Conservation (phyloP, 2,113 vertebrate species). For the Rissa tridactyla region DNA sequence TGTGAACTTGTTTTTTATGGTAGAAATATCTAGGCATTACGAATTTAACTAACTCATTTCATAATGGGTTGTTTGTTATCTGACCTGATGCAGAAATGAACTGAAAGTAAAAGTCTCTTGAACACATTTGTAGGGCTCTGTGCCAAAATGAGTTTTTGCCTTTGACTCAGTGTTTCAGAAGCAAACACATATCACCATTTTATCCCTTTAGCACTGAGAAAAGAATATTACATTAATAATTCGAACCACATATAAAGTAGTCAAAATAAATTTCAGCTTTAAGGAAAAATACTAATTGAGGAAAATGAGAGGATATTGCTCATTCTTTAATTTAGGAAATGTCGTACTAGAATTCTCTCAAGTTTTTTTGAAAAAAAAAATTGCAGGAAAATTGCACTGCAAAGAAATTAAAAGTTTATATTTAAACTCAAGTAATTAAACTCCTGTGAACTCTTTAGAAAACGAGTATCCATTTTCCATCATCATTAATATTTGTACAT, state of each 20-base stretch:
- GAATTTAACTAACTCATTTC: not conserved
- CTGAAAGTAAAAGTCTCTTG: not conserved
- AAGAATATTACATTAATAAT: not conserved
- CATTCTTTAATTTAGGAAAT: not conserved
- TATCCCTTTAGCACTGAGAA: not conserved
- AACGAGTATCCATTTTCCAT: not conserved
- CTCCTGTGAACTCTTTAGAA: not conserved
- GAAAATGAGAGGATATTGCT: not conserved
- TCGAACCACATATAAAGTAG: not conserved
- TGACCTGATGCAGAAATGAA: not conserved
- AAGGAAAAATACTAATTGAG: not conserved
- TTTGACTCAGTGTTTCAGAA: not conserved
- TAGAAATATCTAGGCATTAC: not conserved
- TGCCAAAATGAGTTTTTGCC: not conserved
- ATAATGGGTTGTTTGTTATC: not conserved
- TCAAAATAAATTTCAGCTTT: not conserved
- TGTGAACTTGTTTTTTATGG: not conserved
- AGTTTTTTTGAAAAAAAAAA: not conserved
- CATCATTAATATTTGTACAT: not conserved
- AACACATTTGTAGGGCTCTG: not conserved
- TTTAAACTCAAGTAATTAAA: not conserved
- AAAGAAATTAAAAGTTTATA: not conserved
- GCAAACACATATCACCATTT: not conserved
- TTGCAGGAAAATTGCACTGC: accelerated
- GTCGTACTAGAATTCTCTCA: not conserved